Evolutionary conservation across 2,797 vertebrate genomes (phyloP), one percentile per base, ranked within the genome.

Genomic region (Rousettus madagascariensis): DNA sequence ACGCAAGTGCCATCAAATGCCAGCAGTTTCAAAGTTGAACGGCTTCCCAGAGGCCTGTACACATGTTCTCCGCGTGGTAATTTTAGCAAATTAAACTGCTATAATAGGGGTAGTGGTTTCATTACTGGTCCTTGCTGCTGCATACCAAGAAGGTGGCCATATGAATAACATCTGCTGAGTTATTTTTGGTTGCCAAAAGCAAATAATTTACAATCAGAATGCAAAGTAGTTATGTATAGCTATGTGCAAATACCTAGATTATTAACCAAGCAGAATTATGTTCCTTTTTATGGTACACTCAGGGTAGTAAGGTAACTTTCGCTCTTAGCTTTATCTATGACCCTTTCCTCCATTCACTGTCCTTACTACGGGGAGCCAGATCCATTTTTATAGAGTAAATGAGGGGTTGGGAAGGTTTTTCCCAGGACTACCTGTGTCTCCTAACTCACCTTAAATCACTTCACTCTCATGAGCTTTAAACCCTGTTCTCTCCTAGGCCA

Each of bases 81-180:
- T 96, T 97, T 93, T 55, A 93, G 93, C 77, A 96, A 85, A 94
- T 95, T 92, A 94, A 93, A 77, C 46, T 57, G 85, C 66, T 75
- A n/a, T 89, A 93, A 95, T 69, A 59, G 88, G 86, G 82, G 80
- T 8, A 24, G 30, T 83, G 87, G 84, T 19, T 80, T 91, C 93
- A 55, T 68, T 96, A 75, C 86, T 95, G 66, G 26, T 89, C 71
- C 30, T 84, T 95, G 91, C 84, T 86, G 55, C 91, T 95, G 87
- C 87, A 95, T 74, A 97, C 88, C 79, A 95, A 94, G 90, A 86
- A 96, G 92, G 82, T 85, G 88, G 92, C 87, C 83, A 91, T 1
- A 74, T 75, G 93, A 98, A 86, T 86, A 97, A 94, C 96, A 97
- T 97, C 94, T 97, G 97, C 97, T 92, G 88, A 97, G 94, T 86